Percentiles rank a stretch among this genome's conserved stretches.
Conservation (phyloP, 53 echinoderm and acorn worm species). For the Hippasteria phrygiana region DNA sequence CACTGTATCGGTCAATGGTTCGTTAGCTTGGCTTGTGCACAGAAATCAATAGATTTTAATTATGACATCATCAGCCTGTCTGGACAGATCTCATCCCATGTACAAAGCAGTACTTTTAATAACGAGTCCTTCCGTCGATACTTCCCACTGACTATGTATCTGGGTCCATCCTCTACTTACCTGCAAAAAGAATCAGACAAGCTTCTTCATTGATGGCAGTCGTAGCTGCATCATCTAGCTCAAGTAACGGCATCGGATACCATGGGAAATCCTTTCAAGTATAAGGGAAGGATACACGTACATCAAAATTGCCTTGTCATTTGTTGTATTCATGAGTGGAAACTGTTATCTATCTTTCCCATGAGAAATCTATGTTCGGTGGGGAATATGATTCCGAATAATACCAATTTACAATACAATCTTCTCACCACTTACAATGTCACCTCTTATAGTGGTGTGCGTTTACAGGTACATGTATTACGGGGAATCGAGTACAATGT, state of each 20-base stretch:
- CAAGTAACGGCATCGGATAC: slow-evolving; percentile 80
- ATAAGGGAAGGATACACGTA: neutral
- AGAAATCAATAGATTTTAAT: neutral
- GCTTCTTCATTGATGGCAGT: slow-evolving; percentile 82
- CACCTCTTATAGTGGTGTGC: no score
- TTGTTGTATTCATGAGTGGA: no score
- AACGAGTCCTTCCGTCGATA: neutral
- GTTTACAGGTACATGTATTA: no score
- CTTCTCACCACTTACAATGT: no score
- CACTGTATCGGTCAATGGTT: neutral
- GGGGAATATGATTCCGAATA: no score
- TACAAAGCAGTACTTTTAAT: neutral
- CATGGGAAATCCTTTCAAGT: slow-evolving; percentile 92
- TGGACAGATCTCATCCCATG: neutral
- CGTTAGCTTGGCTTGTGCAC: neutral
- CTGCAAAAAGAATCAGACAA: slow-evolving; percentile 87
- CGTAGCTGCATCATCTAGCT: slow-evolving; percentile 75
- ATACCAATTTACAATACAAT: no score
- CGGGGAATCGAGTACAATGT: no score
- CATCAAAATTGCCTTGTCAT: neutral
- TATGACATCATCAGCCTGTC: neutral
- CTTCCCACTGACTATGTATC: neutral
- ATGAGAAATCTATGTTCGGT: no score
- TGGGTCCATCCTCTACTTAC: slow-evolving; percentile 68
- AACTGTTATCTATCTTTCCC: no score